Base-by-base conservation (phyloP, 2,797 vertebrate species). In the Psittacula echo region DNA sequence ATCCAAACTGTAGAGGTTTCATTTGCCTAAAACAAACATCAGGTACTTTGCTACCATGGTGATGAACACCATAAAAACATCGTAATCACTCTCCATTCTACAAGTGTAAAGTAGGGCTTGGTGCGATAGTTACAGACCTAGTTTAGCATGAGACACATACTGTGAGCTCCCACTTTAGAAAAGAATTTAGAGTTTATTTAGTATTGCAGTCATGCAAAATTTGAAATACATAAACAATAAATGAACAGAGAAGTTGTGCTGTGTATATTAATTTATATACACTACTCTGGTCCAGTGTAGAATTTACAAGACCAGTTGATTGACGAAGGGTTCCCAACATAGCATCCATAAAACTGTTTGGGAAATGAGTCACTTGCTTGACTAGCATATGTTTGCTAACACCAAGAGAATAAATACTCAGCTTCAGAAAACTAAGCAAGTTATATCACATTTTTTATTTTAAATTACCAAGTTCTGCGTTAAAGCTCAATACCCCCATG, bases 1-100 rank as follows among this genome's bases (percentile, higher is more conserved):
- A 87, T 90, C 82, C 75, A 76, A 83, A 73, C 90, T 34, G 45
- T 39, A 89, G 82, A 93, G 67, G 83, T 79, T 95, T 65, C 62
- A 77, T 74, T 80, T 80, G 44, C 67, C 60, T 64, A 89, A 71
- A 76, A 85, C 77, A 94, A 96, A 84, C 77, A 94, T 37, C 67
- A 87, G 60, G 77, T n/a, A 86, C 76, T 96, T 92, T 82, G 87
- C 61, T 94, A 37, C 91, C 84, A 87, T 77, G 83, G 91, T 58
- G 90, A 96, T 62, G 67, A 88, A 76, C 47, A 32, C 74, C 53
- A 56, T 79, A 62, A 94, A 87, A 91, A 39, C 53, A 80, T 61
- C 39, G 32, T 41, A 64, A 90, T 82, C 64, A 27, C 48, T 91
- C 77, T 41, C 0, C 4, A 34, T 95, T 78, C 73, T 85, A 58